phyloP scores from a whole-genome alignment of 2,888 invertebrate genomes.

The Slavum lentiscoides region DNA sequence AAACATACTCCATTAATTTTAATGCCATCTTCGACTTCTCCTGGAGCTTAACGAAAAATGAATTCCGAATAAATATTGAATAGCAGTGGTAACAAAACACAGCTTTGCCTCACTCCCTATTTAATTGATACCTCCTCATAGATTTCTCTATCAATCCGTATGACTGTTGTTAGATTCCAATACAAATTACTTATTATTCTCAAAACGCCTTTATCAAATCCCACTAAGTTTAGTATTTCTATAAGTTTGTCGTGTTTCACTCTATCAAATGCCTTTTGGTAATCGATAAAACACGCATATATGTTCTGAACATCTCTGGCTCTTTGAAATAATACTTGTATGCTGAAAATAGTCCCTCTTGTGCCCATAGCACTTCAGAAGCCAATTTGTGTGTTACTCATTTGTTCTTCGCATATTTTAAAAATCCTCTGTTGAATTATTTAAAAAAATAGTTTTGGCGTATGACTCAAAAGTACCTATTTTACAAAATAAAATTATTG shows the following conservation, averaged over 20 bases:
- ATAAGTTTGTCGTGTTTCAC: constrained; percentile 55
- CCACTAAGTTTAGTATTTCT: constrained; percentile 46
- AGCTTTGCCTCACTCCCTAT: constrained; percentile 53
- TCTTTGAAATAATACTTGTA: constrained; percentile 44
- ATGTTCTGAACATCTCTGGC: constrained; percentile 48
- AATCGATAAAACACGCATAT: constrained; percentile 50
- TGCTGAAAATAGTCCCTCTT: constrained; percentile 35
- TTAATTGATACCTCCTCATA: constrained; percentile 45
- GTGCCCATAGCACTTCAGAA: constrained; percentile 54
- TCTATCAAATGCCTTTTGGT: constrained; percentile 57
- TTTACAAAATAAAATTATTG: too few relatives aligned
- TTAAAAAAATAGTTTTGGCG: constrained; percentile 32
- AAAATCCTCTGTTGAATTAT: constrained; percentile 50
- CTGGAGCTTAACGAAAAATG: constrained; percentile 52
- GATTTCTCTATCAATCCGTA: constrained; percentile 28
- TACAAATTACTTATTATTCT: constrained; percentile 51
- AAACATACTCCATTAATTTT: constrained; percentile 53
- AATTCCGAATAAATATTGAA: constrained; percentile 54
- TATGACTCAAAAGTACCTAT: constrained; percentile 49
- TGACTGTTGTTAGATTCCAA: constrained; percentile 48
- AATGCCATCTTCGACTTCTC: constrained; percentile 40
- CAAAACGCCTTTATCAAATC: constrained; percentile 35
- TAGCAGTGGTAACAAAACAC: constrained; percentile 49
- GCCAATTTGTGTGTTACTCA: constrained; percentile 56
- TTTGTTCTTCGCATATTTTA: too few relatives aligned